Conservation (phyloP, 1,140 invertebrate genomes). For the Belonocnema kinseyi region DNA sequence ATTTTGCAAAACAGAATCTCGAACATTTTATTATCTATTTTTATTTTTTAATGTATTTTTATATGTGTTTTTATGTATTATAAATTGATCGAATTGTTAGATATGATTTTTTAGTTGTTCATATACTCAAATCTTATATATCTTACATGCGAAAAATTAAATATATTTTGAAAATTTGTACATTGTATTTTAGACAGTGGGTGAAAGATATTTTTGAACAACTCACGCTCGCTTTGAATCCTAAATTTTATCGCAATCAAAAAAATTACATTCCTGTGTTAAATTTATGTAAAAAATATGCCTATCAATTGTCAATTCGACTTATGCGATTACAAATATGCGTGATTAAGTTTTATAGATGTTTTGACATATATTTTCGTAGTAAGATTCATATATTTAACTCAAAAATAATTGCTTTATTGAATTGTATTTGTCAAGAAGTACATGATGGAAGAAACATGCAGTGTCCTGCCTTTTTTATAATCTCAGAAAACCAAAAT, state of each 20-base stretch:
- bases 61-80: not conserved
- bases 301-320: not conserved
- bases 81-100: too few species aligned
- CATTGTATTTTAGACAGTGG: too few species aligned
- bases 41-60: not conserved
- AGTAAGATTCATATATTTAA: slow-evolving; percentile 6
- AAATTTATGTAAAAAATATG: not conserved
- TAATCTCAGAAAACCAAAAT: not conserved
- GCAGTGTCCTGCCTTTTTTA: slow-evolving; percentile 6
- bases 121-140: too few species aligned
- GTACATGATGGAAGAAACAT: not conserved
- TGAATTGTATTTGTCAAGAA: slow-evolving; percentile 10
- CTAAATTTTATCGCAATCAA: too few species aligned
- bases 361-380: not conserved
- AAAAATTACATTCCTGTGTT: too few species aligned
- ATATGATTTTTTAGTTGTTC: too few species aligned
- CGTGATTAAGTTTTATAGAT: slow-evolving; percentile 3
- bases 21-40: not conserved
- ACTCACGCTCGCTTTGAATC: too few species aligned
- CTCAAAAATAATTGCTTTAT: not conserved
- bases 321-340: not conserved
- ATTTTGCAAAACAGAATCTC: not conserved
- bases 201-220: too few species aligned
- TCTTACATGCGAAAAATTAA: too few species aligned
- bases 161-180: too few species aligned